Base-by-base conservation (phyloP, 92 coral and sea anemone species). In the Porites evermanni region DNA sequence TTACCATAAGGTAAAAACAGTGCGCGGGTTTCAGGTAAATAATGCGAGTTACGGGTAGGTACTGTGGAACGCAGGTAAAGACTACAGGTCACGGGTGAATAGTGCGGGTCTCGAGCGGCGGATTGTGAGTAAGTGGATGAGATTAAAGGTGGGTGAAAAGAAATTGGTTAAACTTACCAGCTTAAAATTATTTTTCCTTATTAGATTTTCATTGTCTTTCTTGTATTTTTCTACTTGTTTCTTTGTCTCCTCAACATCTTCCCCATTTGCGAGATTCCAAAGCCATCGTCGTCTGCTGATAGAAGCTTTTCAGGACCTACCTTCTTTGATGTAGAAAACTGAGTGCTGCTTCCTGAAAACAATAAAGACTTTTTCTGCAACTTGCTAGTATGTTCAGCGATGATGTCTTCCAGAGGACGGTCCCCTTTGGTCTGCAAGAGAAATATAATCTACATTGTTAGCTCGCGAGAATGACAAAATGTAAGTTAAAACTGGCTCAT, bases 201-300 rank as follows among this genome's bases (percentile, higher is more conserved):
- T 97, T 23, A 94, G 94, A 50, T 89, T 67, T 71, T 95, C 99
- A 86, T 97, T 97, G 14, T 97, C 99, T 84, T 93, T 97, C 76
- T 95, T 93, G 91, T 97, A 97, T 75, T 88, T 94, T 16, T 95
- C 98, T 12, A 97, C 78, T 67, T 75, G 88, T 81, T 90, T 97
- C 86, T 92, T 97, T 72, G 99, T 97, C 72, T 93, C 99, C 26
- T 97, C 98, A 8, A 97, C 79, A n/a, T 97, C 98, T 71, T 93
- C 70, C 50, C 96, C 96, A 91, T 95, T 97, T 64, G 99, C 93
- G 58, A 97, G 92, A 82, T 97, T 97, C 99, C 99, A 97, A 70
- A 97, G 47, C 47, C 47, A 38, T 4, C 47, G 47, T 38, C 47
- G 47, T 67, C 38, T 67, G 24, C 6, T 23, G 11, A 67, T 14